Conservation (phyloP, 2,888 invertebrate species). For the Synergus gifuensis region DNA sequence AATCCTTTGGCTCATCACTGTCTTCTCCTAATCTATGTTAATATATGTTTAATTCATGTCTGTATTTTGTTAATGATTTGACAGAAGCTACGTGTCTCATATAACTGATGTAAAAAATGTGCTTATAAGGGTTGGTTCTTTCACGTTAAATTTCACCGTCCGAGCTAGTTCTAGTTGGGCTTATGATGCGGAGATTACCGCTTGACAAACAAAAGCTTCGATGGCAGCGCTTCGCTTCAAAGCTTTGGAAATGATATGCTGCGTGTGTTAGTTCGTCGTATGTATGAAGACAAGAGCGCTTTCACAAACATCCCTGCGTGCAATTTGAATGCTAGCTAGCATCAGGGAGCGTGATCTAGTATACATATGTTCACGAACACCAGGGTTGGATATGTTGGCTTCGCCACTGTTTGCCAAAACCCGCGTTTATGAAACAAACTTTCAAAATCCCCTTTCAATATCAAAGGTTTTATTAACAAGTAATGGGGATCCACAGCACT, state of each 20-base stretch:
- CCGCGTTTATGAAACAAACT: background rate
- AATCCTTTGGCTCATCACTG: background rate
- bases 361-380: constrained; percentile 1
- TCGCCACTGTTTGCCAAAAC: background rate
- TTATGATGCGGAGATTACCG: constrained; percentile 48
- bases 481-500: background rate
- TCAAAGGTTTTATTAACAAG: background rate
- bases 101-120: background rate
- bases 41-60: background rate
- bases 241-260: constrained; percentile 49
- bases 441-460: background rate
- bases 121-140: constrained; percentile 14
- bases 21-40: background rate
- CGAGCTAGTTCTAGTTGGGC: constrained; percentile 36
- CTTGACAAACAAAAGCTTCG: constrained; percentile 53
- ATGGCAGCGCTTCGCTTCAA: constrained; percentile 44
- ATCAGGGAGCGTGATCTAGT: background rate
- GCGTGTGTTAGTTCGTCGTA: background rate
- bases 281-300: background rate
- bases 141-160: constrained; percentile 43
- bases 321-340: background rate
- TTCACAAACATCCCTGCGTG: background rate
- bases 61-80: background rate
- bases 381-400: background rate
- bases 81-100: background rate